Conservation (phyloP, 1,140 invertebrate species). For the Centruroides vittatus region DNA sequence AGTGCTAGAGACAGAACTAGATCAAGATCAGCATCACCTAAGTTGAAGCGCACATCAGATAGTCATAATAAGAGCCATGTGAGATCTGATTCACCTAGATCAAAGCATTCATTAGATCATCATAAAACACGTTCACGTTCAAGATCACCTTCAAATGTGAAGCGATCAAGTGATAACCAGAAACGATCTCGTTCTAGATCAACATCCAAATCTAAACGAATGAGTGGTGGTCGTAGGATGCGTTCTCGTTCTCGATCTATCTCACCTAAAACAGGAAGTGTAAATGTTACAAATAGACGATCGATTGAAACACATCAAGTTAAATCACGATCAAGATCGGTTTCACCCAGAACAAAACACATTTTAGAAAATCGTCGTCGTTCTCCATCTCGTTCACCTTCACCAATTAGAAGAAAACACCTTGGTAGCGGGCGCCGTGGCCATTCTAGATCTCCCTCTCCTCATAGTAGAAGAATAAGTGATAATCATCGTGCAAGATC, state of each 20-base stretch:
- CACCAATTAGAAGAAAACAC: conserved; percentile 3
- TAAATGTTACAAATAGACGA: background rate
- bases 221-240: conserved; percentile 2
- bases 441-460: too few species aligned
- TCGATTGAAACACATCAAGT: background rate
- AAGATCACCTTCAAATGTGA: background rate
- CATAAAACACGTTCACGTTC: conserved; percentile 7
- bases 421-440: too few species aligned
- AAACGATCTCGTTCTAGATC: conserved; percentile 6
- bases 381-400: conserved; percentile 12
- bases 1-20: too few species aligned
- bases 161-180: conserved; percentile 15
- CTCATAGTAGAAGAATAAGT: too few species aligned
- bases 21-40: too few species aligned
- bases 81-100: too few species aligned
- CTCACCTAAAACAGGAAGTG: too few species aligned
- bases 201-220: conserved; percentile 20
- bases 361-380: background rate
- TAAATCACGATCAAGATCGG: background rate
- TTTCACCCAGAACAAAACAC: background rate
- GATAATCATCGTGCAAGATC: too few species aligned
- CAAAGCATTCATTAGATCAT: too few species aligned
- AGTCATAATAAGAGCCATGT: too few species aligned
- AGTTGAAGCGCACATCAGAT: too few species aligned
- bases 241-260: too few species aligned